Percentiles rank a stretch among this genome's conserved stretches.
These are phyloP conservation scores for Diaperis boleti DNA, from an alignment of 2,888 invertebrate genomes.

Conservation along the genomic window DNA sequence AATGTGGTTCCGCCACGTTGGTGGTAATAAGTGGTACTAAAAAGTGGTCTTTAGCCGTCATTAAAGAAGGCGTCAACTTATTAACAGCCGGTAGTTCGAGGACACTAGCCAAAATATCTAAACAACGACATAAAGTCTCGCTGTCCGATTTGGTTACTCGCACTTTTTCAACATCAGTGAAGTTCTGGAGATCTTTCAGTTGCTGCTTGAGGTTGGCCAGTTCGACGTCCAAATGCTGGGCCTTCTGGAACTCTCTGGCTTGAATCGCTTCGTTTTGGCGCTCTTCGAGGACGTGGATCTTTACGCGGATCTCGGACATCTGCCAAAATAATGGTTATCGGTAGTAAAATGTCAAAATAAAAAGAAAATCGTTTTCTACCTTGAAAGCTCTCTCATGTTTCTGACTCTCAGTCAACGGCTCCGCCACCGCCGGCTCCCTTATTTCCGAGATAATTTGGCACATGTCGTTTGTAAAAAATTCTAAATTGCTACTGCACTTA, in stretches of 20 bases:
- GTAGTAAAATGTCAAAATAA: no score
- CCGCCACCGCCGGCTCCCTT: constrained; percentile 2
- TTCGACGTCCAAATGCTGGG: constrained; percentile 49
- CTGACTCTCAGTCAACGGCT: constrained; percentile 5
- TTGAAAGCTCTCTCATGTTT: neutral
- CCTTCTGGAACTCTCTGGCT: constrained; percentile 27
- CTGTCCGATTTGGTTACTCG: constrained; percentile 47
- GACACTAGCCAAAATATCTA: constrained; percentile 51
- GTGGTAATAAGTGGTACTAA: constrained; percentile 48
- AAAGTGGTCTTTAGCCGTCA: constrained; percentile 50
- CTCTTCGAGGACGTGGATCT: constrained; percentile 52
- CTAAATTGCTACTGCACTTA: constrained; percentile 41
- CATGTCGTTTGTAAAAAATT: constrained; percentile 46
- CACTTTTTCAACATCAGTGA: constrained; percentile 20
- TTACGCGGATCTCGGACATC: constrained; percentile 46
- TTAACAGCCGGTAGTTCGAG: constrained; percentile 37
- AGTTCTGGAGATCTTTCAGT: constrained; percentile 7
- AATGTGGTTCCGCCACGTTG: constrained; percentile 47
- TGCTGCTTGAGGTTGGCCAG: constrained; percentile 42
- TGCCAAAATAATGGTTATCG: neutral
- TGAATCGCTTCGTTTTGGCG: constrained; percentile 52
- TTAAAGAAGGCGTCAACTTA: constrained; percentile 43
- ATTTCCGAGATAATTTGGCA: constrained; percentile 49
- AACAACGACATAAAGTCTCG: constrained; percentile 49
- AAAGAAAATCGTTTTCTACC: no score